Percentiles rank a stretch among this genome's conserved stretches.
phyloP scores from a whole-genome alignment of 2,113 vertebrate genomes.

The Macrotus californicus region DNA sequence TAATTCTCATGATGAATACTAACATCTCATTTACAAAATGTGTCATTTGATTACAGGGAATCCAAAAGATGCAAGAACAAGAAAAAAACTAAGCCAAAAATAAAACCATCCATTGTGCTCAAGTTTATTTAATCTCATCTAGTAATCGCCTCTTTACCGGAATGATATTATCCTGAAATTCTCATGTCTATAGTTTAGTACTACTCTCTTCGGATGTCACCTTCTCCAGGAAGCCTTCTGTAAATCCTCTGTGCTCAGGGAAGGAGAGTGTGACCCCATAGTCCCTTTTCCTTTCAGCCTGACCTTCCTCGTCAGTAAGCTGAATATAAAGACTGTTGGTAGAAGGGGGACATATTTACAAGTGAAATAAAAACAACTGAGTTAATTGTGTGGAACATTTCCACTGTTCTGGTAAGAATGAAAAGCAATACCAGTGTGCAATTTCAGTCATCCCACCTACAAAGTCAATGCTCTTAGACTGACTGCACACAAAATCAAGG shows the following conservation, averaged over 20 bases:
- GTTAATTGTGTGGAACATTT: background rate
- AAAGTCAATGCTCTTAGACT: background rate
- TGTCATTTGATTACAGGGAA: background rate
- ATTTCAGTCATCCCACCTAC: background rate
- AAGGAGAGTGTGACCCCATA: background rate
- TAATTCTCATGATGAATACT: constrained; percentile 24
- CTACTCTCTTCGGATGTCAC: background rate
- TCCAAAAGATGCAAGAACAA: constrained; percentile 7
- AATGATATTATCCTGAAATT: background rate
- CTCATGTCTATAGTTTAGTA: background rate
- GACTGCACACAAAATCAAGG: background rate
- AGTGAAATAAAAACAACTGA: constrained; percentile 20
- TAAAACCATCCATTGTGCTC: background rate
- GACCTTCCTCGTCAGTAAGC: background rate
- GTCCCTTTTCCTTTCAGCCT: background rate
- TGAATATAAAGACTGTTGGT: background rate
- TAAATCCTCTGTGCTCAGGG: background rate
- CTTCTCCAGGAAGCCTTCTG: background rate
- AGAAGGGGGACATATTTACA: background rate
- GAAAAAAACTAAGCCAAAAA: background rate
- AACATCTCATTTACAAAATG: constrained; percentile 16
- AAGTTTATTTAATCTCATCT: background rate
- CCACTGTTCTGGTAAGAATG: background rate
- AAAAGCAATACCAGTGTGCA: background rate
- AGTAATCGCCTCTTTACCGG: background rate